These are phyloP conservation scores for Ormia ochracea DNA, from an alignment of 2,888 invertebrate genomes.

Conservation along the genomic window DNA sequence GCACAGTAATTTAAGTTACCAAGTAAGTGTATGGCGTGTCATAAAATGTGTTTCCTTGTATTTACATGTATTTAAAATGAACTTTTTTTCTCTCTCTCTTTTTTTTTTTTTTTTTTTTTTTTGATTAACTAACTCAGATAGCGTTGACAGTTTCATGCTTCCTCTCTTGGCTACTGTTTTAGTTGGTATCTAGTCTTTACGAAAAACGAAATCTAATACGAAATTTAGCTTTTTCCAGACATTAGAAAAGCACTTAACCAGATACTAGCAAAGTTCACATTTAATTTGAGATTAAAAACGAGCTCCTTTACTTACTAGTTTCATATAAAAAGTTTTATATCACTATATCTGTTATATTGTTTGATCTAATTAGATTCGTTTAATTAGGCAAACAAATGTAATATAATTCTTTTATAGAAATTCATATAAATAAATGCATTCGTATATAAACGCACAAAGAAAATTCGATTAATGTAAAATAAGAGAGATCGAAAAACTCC, in stretches of 20 bases:
- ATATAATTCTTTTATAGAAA: no score
- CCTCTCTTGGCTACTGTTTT: slow-evolving; percentile 53
- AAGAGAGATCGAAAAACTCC: background rate
- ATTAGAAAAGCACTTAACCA: slow-evolving; percentile 19
- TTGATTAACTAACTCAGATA: slow-evolving; percentile 55
- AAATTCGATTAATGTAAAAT: background rate
- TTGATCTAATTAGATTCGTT: no score
- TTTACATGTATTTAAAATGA: slow-evolving; percentile 8
- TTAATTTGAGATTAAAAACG: slow-evolving; percentile 14
- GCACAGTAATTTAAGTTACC: background rate
- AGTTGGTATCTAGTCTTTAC: background rate
- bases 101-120: background rate
- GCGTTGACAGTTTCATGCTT: slow-evolving; percentile 61
- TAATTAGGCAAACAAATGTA: no score
- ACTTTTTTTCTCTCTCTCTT: background rate
- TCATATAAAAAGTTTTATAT: no score
- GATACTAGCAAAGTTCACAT: slow-evolving; percentile 34
- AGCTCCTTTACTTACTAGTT: background rate
- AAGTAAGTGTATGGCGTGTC: slow-evolving; percentile 21
- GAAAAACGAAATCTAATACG: slow-evolving; percentile 38
- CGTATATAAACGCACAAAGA: no score
- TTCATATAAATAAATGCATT: no score
- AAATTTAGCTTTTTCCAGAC: background rate
- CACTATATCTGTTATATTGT: no score
- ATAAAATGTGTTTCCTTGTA: slow-evolving; percentile 11